Percentiles rank a stretch among this genome's conserved stretches.
Evolutionary conservation across 2,888 invertebrate species (phyloP).

Genomic region (Synanthedon myopaeformis): DNA sequence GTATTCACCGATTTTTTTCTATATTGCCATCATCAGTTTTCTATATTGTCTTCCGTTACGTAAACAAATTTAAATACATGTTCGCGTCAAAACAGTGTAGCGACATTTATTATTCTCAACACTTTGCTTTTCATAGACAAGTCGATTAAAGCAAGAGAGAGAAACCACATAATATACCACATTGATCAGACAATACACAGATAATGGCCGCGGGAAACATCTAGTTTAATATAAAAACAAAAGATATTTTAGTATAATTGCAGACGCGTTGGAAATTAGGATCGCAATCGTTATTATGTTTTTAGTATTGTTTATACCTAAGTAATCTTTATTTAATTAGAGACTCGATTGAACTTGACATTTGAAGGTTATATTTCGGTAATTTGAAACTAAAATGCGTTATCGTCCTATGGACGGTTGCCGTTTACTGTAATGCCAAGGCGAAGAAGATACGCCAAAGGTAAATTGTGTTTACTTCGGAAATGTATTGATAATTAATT

Average conservation of each 20-base stretch:
- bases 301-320: conserved; percentile 6
- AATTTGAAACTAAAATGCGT: background rate
- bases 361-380: conserved; percentile 15
- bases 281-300: background rate
- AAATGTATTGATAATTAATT: no score
- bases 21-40: no score
- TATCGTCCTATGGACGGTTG: background rate
- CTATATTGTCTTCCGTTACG: no score
- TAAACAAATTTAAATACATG: no score
- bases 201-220: background rate
- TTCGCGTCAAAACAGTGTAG: no score
- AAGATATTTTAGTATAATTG: background rate
- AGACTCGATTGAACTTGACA: conserved; percentile 18
- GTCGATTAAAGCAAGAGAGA: no score
- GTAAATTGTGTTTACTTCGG: no score
- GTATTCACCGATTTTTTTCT: no score
- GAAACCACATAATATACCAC: no score
- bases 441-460: background rate
- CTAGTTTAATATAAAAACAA: background rate
- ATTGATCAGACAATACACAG: no score
- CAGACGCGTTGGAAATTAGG: background rate
- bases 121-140: no score
- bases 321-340: conserved; percentile 24
- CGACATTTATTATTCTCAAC: no score
- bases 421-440: conserved; percentile 4